Evolutionary conservation across 2,888 invertebrate species (phyloP).

Genomic region (Myopa testacea): DNA sequence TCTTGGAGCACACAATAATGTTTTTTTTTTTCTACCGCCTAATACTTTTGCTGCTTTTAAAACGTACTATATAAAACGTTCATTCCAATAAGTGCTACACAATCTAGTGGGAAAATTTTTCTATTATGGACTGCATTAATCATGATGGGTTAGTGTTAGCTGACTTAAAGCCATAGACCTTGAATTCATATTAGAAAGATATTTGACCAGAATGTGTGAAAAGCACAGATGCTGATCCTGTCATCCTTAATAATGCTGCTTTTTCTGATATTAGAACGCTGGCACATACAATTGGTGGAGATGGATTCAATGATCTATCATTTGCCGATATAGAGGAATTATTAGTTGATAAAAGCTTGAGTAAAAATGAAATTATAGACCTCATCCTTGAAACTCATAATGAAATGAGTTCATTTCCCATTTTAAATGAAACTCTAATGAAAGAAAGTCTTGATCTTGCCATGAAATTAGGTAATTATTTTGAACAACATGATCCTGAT

Average conservation of each 20-base stretch:
- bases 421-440: neutral
- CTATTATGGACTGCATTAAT: constrained; percentile 43
- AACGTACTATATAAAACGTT: constrained; percentile 50
- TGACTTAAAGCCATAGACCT: constrained; percentile 49
- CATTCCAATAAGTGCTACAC: constrained; percentile 45
- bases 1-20: neutral
- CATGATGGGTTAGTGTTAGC: constrained; percentile 34
- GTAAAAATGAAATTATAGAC: constrained; percentile 46
- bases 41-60: constrained; percentile 53
- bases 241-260: no score
- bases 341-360: constrained; percentile 49
- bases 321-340: constrained; percentile 47
- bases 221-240: neutral
- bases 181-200: constrained; percentile 54
- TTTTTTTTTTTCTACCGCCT: constrained; percentile 30
- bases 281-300: constrained; percentile 51
- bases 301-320: constrained; percentile 51
- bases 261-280: constrained; percentile 45
- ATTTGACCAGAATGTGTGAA: constrained; percentile 51
- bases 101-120: constrained; percentile 44
- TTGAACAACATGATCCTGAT: no score
- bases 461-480: no score
- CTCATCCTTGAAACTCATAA: neutral
- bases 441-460: no score
- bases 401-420: neutral